A percentile compares a stretch with the other conserved stretches of the same genome.
Conservation (phyloP, 2,797 vertebrate genomes). For the Tapera naevia region DNA sequence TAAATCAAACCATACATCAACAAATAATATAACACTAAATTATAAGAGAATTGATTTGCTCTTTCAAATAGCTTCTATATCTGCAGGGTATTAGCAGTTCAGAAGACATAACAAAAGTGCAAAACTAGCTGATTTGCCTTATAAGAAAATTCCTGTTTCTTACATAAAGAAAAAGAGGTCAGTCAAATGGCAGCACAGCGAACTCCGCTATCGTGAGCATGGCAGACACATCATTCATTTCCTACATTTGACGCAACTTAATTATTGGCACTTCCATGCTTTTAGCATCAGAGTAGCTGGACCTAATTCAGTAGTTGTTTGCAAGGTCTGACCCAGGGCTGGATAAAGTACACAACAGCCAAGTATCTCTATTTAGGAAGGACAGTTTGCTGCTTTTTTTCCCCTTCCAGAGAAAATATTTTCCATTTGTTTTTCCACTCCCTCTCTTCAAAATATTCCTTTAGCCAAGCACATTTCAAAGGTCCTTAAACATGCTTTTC, state of each 20-base stretch:
- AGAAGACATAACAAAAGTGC: conserved; percentile 53
- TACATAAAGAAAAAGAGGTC: not conserved
- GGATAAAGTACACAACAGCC: not conserved
- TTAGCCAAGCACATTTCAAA: conserved; percentile 62
- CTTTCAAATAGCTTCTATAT: conserved; percentile 45
- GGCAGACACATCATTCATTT: conserved; percentile 44
- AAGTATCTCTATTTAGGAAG: conserved; percentile 29
- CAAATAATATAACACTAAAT: conserved; percentile 54
- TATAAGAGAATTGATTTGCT: conserved; percentile 50
- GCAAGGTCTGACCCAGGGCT: conserved; percentile 58
- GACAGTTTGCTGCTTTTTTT: conserved; percentile 1
- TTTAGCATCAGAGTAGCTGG: conserved; percentile 51
- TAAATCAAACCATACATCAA: conserved; percentile 64
- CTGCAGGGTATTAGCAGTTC: conserved; percentile 45
- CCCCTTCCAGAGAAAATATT: conserved; percentile 52
- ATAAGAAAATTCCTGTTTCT: conserved; percentile 38
- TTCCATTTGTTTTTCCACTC: conserved; percentile 65
- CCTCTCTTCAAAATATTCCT: conserved; percentile 53
- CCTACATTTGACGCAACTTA: conserved; percentile 38
- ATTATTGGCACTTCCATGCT: conserved; percentile 50
- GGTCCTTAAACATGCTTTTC: conserved; percentile 32
- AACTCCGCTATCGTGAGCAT: not conserved
- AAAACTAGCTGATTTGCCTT: conserved; percentile 29
- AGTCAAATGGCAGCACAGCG: not conserved
- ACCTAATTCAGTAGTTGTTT: conserved; percentile 58